Conservation (phyloP, 2,797 vertebrate species). For the Malurus splendens region DNA sequence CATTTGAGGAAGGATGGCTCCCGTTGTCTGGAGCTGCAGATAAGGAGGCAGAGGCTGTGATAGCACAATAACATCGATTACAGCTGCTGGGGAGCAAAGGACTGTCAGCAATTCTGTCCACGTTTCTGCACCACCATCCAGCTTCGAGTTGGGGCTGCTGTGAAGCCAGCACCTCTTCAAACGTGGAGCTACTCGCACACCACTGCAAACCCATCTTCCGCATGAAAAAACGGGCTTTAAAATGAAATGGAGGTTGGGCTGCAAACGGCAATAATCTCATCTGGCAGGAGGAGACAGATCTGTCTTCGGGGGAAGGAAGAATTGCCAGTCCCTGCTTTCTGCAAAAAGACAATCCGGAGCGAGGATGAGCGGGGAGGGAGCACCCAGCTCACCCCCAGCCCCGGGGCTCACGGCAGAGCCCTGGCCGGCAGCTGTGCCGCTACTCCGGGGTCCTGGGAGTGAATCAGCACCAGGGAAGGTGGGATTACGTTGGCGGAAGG, state of each 20-base stretch:
- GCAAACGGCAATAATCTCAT: neutral
- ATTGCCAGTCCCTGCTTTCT: neutral
- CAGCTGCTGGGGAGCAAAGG: neutral
- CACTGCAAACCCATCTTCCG: neutral
- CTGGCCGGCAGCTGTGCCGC: neutral
- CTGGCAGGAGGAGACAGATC: neutral
- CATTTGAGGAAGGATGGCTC: neutral
- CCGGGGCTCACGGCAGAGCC: neutral
- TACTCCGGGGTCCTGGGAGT: neutral
- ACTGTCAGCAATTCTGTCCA: neutral
- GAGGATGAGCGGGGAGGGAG: neutral
- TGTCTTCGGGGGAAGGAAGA: neutral
- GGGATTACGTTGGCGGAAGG: slow-evolving; percentile 44
- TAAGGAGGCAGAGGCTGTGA: neutral
- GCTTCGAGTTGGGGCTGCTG: neutral
- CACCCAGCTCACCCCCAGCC: neutral
- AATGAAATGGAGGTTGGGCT: slow-evolving; percentile 29
- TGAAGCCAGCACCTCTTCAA: neutral
- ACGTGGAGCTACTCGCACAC: neutral
- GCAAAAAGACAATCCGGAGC: neutral
- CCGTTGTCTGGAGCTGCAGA: neutral
- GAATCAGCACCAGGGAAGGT: slow-evolving; percentile 42
- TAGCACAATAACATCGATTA: neutral
- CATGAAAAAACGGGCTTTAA: neutral
- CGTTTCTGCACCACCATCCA: neutral